Percentiles rank a stretch among this genome's conserved stretches.
phyloP scores from a whole-genome alignment of 2,797 vertebrate genomes.

The Coendou prehensilis region DNA sequence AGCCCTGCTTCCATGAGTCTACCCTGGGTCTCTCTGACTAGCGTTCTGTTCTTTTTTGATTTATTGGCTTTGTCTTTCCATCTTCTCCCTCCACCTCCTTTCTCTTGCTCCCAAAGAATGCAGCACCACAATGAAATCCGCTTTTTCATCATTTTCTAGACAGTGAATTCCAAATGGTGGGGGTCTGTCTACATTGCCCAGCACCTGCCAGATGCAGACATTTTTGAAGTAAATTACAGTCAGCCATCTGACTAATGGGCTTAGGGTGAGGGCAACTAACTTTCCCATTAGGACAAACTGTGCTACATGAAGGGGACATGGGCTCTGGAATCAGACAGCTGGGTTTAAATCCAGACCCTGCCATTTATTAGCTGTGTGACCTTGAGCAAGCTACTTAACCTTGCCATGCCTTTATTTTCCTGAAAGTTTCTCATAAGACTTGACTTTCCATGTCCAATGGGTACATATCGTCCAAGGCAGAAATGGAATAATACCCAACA shows the following conservation, averaged over 20 bases:
- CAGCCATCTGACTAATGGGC: background rate
- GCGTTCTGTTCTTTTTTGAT: background rate
- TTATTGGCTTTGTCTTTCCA: background rate
- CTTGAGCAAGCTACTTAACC: background rate
- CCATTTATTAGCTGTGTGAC: constrained; percentile 7
- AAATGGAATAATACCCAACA: constrained; percentile 33
- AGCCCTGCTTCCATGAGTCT: background rate
- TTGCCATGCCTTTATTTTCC: constrained; percentile 1
- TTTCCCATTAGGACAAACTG: background rate
- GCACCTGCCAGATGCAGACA: background rate
- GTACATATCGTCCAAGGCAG: constrained; percentile 3
- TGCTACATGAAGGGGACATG: background rate
- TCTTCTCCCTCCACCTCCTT: background rate
- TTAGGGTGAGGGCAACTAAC: background rate
- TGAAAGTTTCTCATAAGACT: background rate
- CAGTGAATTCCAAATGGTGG: background rate
- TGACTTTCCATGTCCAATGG: constrained; percentile 54
- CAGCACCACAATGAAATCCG: background rate
- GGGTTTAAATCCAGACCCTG: constrained; percentile 2
- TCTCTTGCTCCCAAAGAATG: constrained; percentile 27
- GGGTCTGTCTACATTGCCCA: background rate
- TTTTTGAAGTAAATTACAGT: background rate
- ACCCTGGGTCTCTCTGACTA: background rate
- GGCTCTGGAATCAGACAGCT: background rate
- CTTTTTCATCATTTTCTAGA: background rate